A percentile compares a stretch with the other conserved stretches of the same genome.
Evolutionary conservation across 2,113 vertebrate species (phyloP).

Genomic region (Cynocephalus volans): DNA sequence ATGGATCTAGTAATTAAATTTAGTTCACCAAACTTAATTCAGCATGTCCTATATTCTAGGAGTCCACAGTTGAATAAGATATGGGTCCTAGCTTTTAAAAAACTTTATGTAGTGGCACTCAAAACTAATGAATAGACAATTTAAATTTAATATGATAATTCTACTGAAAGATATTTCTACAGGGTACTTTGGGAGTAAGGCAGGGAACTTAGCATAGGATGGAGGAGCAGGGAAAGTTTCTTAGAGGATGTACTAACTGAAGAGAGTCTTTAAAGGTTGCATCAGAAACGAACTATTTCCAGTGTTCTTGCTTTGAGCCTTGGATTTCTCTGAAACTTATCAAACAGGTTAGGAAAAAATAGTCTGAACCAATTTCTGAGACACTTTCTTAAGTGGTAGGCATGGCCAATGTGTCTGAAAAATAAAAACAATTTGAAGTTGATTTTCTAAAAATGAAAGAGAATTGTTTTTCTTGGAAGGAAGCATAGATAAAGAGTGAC

Average conservation of each 20-base stretch:
- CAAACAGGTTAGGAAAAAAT: background rate
- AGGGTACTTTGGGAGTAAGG: background rate
- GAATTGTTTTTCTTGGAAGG: background rate
- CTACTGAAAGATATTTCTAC: background rate
- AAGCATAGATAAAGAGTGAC: background rate
- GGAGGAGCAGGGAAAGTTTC: background rate
- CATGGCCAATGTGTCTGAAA: background rate
- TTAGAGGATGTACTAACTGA: background rate
- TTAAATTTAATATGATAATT: constrained; percentile 4
- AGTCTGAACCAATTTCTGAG: constrained; percentile 5
- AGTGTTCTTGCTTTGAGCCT: background rate
- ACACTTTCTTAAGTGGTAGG: background rate
- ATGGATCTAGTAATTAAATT: constrained; percentile 44
- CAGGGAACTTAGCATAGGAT: background rate
- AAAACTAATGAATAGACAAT: background rate
- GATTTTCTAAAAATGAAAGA: background rate
- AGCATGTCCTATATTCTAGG: background rate
- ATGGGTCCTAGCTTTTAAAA: constrained; percentile 29
- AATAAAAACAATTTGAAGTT: constrained; percentile 21
- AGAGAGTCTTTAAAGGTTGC: constrained; percentile 8
- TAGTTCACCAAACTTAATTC: constrained; percentile 13
- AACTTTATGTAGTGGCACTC: background rate
- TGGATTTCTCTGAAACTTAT: constrained; percentile 26
- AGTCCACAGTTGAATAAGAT: background rate
- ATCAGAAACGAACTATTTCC: background rate